Base-by-base conservation (phyloP, 2,888 invertebrate genomes). In the Agrilus biguttatus region DNA sequence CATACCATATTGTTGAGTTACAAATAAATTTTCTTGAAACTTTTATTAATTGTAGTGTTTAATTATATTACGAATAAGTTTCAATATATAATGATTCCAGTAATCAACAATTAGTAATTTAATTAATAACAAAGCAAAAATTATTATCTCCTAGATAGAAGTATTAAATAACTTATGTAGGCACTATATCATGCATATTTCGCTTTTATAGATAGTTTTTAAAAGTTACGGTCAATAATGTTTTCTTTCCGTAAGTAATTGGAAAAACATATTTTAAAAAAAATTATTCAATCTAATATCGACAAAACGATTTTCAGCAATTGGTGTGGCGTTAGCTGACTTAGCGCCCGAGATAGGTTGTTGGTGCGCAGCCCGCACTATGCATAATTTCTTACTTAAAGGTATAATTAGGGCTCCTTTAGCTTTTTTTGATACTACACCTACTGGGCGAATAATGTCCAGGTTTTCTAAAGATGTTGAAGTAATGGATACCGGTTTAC, bases 371-470 rank as follows among this genome's bases (percentile, higher is more conserved):
- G 80, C 85, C 49, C 62, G 65, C 53, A 58, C 61, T 49, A 62
- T 80, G 59, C 80, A 81, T 68, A 61, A 63, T 49, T 59, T 63
- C 39, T 66, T 85, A 62, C 67, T 86, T 58, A 55, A 59, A 43
- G 74, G 73, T 58, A 72, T 83, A 50, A 60, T 85, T 51, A 72
- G 72, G 58, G 73, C 77, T 57, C 83, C 84, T 43, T 74, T 83
- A 69, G 73, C 77, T 59, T 77, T 84, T 70, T 86, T 82, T 69
- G 86, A 87, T 65, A 78, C 77, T 54, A 86, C 85, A 43, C 86
- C 86, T 37, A 55, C 76, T 51, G 86, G 86, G 62, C 72, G 86
- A 53, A 76, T 87, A 54, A 69, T 87, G 45, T 70, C 78, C 68
- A 74, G 82, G 63, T 83, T 82, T 68, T 77, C 80, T 63, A 78